These are phyloP conservation scores for Pholis gunnellus DNA, from an alignment of 2,113 vertebrate genomes.

Conservation along the genomic window DNA sequence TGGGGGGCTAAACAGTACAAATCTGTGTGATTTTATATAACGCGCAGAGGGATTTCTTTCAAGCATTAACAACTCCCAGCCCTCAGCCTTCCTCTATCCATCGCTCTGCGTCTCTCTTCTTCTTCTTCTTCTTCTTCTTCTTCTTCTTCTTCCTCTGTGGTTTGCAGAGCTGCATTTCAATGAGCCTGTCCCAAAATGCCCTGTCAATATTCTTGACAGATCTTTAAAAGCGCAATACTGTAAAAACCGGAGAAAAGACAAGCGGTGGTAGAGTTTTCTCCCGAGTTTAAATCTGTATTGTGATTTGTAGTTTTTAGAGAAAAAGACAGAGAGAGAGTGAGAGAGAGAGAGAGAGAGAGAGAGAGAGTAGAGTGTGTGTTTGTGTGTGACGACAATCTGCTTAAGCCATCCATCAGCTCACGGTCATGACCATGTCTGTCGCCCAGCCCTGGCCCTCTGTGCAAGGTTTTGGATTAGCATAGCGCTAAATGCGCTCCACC, in stretches of 20 bases:
- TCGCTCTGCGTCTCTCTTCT: background rate
- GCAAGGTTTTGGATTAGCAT: conserved; percentile 57
- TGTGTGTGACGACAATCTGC: conserved; percentile 7
- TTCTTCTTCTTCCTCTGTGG: conserved; percentile 8
- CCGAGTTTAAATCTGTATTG: conserved; percentile 45
- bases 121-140: conserved; percentile 6
- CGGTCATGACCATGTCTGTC: conserved; percentile 44
- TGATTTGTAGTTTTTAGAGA: conserved; percentile 1
- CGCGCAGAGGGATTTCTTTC: conserved; percentile 43
- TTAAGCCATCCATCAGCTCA: conserved; percentile 61
- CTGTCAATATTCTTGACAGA: conserved; percentile 64
- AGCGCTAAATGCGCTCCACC: background rate
- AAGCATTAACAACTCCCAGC: conserved; percentile 42
- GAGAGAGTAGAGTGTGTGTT: background rate
- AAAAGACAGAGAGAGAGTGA: background rate
- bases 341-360: background rate
- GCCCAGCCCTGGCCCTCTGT: conserved; percentile 28
- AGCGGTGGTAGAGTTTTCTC: conserved; percentile 39
- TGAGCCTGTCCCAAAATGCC: conserved; percentile 65
- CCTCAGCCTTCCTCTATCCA: conserved; percentile 8
- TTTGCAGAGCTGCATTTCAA: conserved; percentile 68
- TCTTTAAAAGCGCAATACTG: conserved; percentile 58
- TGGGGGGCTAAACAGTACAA: conserved; percentile 49
- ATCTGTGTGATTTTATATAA: conserved; percentile 55
- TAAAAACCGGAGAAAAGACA: conserved; percentile 43